These are phyloP conservation scores for Bovichtus variegatus DNA, from an alignment of 2,797 vertebrate species.

Conservation along the genomic window DNA sequence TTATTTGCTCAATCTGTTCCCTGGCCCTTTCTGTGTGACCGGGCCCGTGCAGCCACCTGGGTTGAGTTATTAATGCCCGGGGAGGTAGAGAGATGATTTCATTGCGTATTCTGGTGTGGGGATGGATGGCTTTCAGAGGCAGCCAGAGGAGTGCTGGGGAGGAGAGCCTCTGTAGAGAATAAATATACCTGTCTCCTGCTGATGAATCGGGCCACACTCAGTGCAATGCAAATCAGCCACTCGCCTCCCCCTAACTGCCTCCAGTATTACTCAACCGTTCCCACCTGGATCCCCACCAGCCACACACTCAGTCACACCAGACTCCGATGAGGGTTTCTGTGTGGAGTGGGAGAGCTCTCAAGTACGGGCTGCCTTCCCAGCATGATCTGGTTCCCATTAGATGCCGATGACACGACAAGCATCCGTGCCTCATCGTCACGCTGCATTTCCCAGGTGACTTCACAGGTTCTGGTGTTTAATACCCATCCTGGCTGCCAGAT, in stretches of 20 bases:
- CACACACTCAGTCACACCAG: constrained; percentile 49
- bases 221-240: constrained; percentile 84
- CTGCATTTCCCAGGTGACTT: constrained; percentile 55
- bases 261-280: constrained; percentile 70
- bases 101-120: constrained; percentile 83
- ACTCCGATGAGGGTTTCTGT: constrained; percentile 48
- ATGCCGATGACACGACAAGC: constrained; percentile 44
- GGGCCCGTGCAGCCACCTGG: constrained; percentile 66
- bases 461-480: constrained; percentile 57
- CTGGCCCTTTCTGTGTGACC: constrained; percentile 59
- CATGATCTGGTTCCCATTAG: constrained; percentile 43
- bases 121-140: constrained; percentile 82
- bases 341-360: constrained; percentile 49
- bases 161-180: constrained; percentile 81
- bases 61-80: constrained; percentile 82
- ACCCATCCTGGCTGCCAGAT: constrained; percentile 43
- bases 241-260: constrained; percentile 65
- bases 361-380: constrained; percentile 38
- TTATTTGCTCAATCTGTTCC: constrained; percentile 66
- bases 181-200: constrained; percentile 85
- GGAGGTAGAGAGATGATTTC: constrained; percentile 80
- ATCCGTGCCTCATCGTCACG: constrained; percentile 19
- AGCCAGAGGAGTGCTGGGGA: constrained; percentile 75
- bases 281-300: constrained; percentile 69
- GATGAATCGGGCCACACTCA: constrained; percentile 81